Evolutionary conservation across 2,113 vertebrate species (phyloP).

Genomic region (Martes martes): DNA sequence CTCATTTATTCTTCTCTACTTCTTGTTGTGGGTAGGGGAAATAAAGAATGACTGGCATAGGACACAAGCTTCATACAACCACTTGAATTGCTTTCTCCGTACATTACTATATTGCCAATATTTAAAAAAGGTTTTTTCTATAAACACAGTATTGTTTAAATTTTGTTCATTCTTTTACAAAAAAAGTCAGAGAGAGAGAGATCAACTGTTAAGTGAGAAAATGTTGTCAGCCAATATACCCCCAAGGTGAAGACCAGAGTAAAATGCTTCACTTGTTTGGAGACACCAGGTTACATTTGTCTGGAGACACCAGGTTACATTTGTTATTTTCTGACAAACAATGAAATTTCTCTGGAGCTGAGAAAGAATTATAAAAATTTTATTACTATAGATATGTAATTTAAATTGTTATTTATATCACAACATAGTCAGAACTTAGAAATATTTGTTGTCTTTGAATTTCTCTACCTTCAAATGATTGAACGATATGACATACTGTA

Average conservation of each 20-base stretch:
- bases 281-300: not conserved
- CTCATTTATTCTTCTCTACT: not conserved
- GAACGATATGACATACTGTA: not conserved
- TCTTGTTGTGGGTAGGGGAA: not conserved
- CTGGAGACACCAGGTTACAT: not conserved
- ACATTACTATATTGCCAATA: not conserved
- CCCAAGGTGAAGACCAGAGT: not conserved
- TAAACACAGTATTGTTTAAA: slow-evolving; percentile 7
- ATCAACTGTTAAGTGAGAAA: not conserved
- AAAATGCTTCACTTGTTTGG: not conserved
- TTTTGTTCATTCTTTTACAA: not conserved
- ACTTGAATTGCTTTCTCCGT: not conserved
- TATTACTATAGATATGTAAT: not conserved
- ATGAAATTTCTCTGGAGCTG: not conserved
- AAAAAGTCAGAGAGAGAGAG: not conserved
- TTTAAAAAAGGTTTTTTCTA: not conserved
- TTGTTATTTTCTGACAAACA: not conserved
- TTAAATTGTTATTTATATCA: not conserved
- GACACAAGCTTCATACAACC: not conserved
- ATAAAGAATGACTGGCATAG: not conserved
- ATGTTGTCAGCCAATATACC: not conserved
- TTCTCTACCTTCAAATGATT: not conserved
- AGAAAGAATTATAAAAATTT: not conserved
- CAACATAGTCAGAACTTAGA: not conserved
- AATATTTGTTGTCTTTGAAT: not conserved